A percentile compares a stretch with the other conserved stretches of the same genome.
These are phyloP conservation scores for Cheilosia grossa DNA, from an alignment of 2,888 invertebrate species.

Conservation along the genomic window DNA sequence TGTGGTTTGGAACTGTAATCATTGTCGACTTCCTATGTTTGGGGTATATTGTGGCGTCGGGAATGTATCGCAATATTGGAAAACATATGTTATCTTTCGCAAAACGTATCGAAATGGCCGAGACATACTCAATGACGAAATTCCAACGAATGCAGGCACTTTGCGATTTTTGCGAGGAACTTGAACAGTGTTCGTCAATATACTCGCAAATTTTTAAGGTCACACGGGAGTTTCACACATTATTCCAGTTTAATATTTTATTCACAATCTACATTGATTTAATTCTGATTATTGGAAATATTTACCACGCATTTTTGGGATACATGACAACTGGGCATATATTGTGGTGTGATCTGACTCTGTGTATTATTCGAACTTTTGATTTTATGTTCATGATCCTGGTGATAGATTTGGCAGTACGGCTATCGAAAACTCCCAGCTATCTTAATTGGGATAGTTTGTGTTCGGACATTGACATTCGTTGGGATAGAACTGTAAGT, in stretches of 20 bases:
- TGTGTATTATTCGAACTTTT: slow-evolving; percentile 76
- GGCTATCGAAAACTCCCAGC: slow-evolving; percentile 76
- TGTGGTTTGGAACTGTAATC: slow-evolving; percentile 28
- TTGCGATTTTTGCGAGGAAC: slow-evolving; percentile 78
- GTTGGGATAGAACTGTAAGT: slow-evolving; percentile 79
- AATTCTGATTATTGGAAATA: slow-evolving; percentile 77
- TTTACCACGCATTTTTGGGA: slow-evolving; percentile 77
- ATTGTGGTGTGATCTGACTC: slow-evolving; percentile 64
- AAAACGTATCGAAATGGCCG: slow-evolving; percentile 27
- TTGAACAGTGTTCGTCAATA: slow-evolving; percentile 77
- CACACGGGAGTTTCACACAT: slow-evolving; percentile 76
- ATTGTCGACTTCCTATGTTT: slow-evolving; percentile 41
- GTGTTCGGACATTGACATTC: slow-evolving; percentile 78
- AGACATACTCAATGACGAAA: slow-evolving; percentile 47
- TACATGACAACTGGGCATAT: slow-evolving; percentile 73
- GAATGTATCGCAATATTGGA: slow-evolving; percentile 46
- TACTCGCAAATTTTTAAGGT: slow-evolving; percentile 77
- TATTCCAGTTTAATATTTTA: slow-evolving; percentile 79
- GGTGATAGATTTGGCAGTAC: slow-evolving; percentile 77
- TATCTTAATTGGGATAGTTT: slow-evolving; percentile 77
- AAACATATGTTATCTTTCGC: slow-evolving; percentile 31
- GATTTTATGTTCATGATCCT: slow-evolving; percentile 78
- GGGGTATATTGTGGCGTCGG: slow-evolving; percentile 26
- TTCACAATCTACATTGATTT: slow-evolving; percentile 79
- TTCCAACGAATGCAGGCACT: slow-evolving; percentile 78